Conservation (phyloP, 2,888 invertebrate genomes). For the Ectobius pallidus region DNA sequence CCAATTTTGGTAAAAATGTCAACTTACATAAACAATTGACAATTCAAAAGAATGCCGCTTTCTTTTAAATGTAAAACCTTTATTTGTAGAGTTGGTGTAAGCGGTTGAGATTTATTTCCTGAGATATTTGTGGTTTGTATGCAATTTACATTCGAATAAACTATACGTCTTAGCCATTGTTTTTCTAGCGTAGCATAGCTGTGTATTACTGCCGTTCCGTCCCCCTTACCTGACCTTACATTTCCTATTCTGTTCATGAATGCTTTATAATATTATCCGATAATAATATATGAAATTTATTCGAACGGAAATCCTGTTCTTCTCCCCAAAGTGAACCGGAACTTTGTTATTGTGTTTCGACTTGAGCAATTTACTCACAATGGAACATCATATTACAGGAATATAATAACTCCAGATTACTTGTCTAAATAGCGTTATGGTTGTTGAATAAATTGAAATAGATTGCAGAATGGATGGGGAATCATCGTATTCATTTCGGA, state of each 20-base stretch:
- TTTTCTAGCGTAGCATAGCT: too few species aligned
- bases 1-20: too few species aligned
- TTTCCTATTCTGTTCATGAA: constrained; percentile 14
- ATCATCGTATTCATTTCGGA: too few species aligned
- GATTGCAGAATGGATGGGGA: constrained; percentile 24
- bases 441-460: constrained; percentile 38
- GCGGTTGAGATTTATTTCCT: too few species aligned
- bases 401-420: constrained; percentile 36
- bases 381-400: constrained; percentile 39
- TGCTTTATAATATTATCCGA: constrained; percentile 21
- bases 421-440: constrained; percentile 29
- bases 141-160: too few species aligned
- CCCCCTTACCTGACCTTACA: constrained; percentile 18
- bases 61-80: too few species aligned
- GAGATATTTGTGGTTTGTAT: too few species aligned
- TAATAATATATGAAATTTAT: constrained; percentile 40
- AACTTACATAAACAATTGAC: too few species aligned
- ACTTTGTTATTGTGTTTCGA: constrained; percentile 40
- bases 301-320: constrained; percentile 40
- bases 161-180: too few species aligned
- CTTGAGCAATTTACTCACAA: constrained; percentile 36
- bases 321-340: constrained; percentile 23
- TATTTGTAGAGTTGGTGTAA: too few species aligned
- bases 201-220: too few species aligned
- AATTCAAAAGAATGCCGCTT: too few species aligned